phyloP scores from a whole-genome alignment of 1,140 invertebrate species.

The Galendromus occidentalis region DNA sequence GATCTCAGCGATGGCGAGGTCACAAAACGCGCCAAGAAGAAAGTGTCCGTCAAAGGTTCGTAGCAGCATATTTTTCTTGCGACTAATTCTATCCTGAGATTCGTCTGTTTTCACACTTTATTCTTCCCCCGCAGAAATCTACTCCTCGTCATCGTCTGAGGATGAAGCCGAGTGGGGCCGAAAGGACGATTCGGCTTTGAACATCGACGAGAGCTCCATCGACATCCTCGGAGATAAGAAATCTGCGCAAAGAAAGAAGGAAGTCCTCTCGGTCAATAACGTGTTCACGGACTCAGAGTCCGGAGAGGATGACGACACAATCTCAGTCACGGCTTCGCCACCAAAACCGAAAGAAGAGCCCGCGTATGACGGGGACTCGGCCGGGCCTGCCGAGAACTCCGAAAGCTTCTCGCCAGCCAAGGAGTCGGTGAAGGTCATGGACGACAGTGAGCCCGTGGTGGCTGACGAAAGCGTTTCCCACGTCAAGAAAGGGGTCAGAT shows the following conservation, averaged over 20 bases:
- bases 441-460: too few species aligned
- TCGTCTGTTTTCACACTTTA: too few species aligned
- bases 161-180: background rate
- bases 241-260: background rate
- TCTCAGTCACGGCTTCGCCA: background rate
- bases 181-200: constrained; percentile 22
- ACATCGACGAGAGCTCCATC: constrained; percentile 23
- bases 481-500: too few species aligned
- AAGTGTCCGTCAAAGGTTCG: constrained; percentile 3
- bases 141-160: background rate
- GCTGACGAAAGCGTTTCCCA: too few species aligned
- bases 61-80: background rate
- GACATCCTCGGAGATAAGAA: constrained; percentile 20
- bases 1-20: constrained; percentile 4
- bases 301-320: background rate
- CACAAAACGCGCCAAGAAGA: background rate
- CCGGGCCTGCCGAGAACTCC: too few species aligned
- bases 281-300: background rate
- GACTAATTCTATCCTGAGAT: background rate
- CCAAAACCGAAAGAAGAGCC: constrained; percentile 1
- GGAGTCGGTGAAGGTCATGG: too few species aligned
- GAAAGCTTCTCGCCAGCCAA: too few species aligned
- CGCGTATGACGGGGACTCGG: constrained; percentile 27
- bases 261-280: constrained; percentile 1
- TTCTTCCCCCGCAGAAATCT: background rate